A percentile compares a stretch with the other conserved stretches of the same genome.
Evolutionary conservation across 1,140 invertebrate genomes (phyloP).

Genomic region (Drosophila erecta): DNA sequence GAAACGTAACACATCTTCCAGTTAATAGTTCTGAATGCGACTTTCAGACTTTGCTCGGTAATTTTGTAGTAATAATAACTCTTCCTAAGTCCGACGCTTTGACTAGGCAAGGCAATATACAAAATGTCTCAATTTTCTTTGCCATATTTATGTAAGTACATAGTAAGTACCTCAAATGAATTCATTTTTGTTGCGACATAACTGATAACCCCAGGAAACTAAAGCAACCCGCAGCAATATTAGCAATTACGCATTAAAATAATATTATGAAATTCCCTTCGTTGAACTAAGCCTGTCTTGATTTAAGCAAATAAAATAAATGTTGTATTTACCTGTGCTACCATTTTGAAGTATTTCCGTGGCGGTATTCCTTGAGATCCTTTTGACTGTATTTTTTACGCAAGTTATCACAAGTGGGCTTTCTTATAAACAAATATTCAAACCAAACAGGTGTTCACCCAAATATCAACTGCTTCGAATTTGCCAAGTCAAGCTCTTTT

Average conservation of each 20-base stretch:
- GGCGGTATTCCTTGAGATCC: neutral
- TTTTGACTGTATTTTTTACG: too few species aligned
- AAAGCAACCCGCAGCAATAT: neutral
- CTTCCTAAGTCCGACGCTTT: too few species aligned
- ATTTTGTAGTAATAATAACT: neutral
- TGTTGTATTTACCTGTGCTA: constrained; percentile 5
- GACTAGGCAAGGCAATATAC: too few species aligned
- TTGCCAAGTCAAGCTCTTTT: constrained; percentile 11
- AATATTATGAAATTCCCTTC: neutral
- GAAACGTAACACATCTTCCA: neutral
- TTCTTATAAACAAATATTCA: neutral
- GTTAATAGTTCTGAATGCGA: neutral
- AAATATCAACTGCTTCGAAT: neutral
- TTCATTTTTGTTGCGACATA: neutral
- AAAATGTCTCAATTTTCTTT: too few species aligned
- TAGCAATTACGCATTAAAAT: constrained; percentile 4
- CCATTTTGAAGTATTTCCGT: constrained; percentile 4
- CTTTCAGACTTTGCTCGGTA: neutral
- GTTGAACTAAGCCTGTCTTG: neutral
- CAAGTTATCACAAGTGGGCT: neutral
- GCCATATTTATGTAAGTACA: too few species aligned
- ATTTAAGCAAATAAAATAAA: neutral
- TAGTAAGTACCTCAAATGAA: neutral
- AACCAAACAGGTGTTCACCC: constrained; percentile 9
- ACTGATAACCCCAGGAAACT: constrained; percentile 5